Evolutionary conservation across 2,797 vertebrate genomes (phyloP).

Genomic region (Notolepis coatsorum): DNA sequence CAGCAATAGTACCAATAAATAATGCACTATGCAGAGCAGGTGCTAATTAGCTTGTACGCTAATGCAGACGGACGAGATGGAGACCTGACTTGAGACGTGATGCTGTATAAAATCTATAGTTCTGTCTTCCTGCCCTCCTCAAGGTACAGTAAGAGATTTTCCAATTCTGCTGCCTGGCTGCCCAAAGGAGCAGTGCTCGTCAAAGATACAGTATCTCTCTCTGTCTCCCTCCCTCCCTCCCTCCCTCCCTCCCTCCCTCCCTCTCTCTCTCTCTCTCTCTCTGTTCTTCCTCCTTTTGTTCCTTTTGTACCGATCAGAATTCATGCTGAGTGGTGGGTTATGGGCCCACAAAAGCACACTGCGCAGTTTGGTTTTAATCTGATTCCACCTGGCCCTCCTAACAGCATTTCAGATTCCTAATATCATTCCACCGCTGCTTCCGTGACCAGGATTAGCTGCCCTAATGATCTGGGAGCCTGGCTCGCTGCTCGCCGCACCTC

Average conservation of each 20-base stretch:
- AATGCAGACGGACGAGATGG: conserved; percentile 45
- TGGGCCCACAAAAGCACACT: conserved; percentile 77
- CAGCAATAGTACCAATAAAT: conserved; percentile 75
- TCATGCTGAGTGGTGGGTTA: conserved; percentile 82
- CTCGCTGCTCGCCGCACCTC: conserved; percentile 52
- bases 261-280: conserved; percentile 57
- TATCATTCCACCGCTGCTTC: conserved; percentile 78
- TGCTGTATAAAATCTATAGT: conserved; percentile 76
- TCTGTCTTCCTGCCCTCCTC: conserved; percentile 68
- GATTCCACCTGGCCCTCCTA: conserved; percentile 81
- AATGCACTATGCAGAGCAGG: conserved; percentile 74
- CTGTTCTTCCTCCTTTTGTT: conserved; percentile 77
- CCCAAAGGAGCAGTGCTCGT: conserved; percentile 67
- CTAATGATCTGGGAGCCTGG: conserved; percentile 78
- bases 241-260: conserved; percentile 43
- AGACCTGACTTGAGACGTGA: conserved; percentile 60
- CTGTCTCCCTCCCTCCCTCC: conserved; percentile 36
- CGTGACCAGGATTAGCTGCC: conserved; percentile 79
- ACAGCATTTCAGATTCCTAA: conserved; percentile 83
- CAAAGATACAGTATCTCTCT: conserved; percentile 69
- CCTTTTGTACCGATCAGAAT: conserved; percentile 82
- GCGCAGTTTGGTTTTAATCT: conserved; percentile 84
- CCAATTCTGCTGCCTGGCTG: conserved; percentile 72
- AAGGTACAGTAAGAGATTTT: conserved; percentile 66
- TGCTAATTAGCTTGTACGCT: conserved; percentile 75